Conservation (phyloP, 2,888 invertebrate genomes). For the Hemaris fuciformis region DNA sequence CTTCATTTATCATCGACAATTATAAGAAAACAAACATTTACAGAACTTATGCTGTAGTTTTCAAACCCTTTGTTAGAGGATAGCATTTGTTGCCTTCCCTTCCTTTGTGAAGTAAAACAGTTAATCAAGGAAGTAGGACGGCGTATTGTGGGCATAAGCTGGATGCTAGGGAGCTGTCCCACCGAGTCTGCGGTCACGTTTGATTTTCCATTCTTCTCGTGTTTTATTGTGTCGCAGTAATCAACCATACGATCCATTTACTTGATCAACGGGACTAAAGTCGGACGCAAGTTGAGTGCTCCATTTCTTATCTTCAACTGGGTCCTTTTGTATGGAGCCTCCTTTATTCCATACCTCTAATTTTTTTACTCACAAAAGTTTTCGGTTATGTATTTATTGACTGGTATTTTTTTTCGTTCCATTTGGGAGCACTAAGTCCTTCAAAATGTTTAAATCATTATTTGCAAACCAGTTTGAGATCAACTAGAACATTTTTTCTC, state of each 20-base stretch:
- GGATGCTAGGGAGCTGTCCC: not conserved
- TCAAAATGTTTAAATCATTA: too few relatives aligned
- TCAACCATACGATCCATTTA: conserved; percentile 40
- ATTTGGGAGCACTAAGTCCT: too few relatives aligned
- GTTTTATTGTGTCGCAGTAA: conserved; percentile 31
- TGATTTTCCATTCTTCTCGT: conserved; percentile 32
- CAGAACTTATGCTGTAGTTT: not conserved
- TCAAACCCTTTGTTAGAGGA: not conserved
- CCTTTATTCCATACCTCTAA: too few relatives aligned
- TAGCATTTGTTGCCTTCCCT: not conserved
- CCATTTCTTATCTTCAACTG: not conserved
- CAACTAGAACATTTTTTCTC: too few relatives aligned
- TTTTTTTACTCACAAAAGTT: too few relatives aligned
- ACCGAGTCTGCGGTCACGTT: conserved; percentile 11
- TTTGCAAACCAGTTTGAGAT: too few relatives aligned
- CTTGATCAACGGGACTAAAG: conserved; percentile 29
- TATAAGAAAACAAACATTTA: too few relatives aligned
- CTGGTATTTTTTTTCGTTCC: too few relatives aligned
- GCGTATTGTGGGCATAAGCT: not conserved
- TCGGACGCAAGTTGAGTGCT: not conserved
- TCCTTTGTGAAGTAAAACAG: not conserved
- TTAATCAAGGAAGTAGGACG: conserved; percentile 2
- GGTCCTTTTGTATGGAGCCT: too few relatives aligned
- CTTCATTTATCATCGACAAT: too few relatives aligned
- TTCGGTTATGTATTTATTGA: too few relatives aligned